Conservation (phyloP, 2,797 vertebrate species). For the Hemibagrus guttatus region DNA sequence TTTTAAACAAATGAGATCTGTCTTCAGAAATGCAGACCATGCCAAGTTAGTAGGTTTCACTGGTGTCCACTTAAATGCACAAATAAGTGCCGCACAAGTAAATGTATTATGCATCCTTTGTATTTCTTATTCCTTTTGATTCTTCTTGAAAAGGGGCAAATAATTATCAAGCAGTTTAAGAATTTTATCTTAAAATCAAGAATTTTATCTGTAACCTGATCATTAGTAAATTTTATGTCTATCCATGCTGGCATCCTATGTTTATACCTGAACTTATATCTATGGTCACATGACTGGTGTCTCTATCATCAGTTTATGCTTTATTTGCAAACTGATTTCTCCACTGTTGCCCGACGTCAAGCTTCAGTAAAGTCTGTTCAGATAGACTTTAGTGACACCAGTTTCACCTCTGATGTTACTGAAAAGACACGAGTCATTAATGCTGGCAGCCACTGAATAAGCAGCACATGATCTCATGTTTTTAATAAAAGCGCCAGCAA, state of each 20-base stretch:
- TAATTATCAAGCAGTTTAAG: not conserved
- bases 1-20: conserved; percentile 13
- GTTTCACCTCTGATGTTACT: conserved; percentile 49
- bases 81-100: not conserved
- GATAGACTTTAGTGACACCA: conserved; percentile 43
- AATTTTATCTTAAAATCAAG: not conserved
- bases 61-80: not conserved
- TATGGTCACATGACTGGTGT: not conserved
- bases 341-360: too few species aligned
- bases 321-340: not conserved
- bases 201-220: not conserved
- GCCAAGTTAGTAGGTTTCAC: not conserved
- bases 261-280: not conserved
- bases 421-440: conserved; percentile 46
- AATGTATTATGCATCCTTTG: not conserved
- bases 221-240: not conserved
- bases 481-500: conserved; percentile 39
- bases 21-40: conserved; percentile 3
- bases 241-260: not conserved
- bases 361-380: conserved; percentile 1
- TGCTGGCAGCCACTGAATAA: conserved; percentile 47
- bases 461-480: conserved; percentile 50
- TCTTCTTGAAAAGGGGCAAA: not conserved
- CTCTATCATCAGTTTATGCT: not conserved
- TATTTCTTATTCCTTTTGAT: not conserved